Evolutionary conservation across 2,797 vertebrate genomes (phyloP).

Genomic region (Thaleichthys pacificus): DNA sequence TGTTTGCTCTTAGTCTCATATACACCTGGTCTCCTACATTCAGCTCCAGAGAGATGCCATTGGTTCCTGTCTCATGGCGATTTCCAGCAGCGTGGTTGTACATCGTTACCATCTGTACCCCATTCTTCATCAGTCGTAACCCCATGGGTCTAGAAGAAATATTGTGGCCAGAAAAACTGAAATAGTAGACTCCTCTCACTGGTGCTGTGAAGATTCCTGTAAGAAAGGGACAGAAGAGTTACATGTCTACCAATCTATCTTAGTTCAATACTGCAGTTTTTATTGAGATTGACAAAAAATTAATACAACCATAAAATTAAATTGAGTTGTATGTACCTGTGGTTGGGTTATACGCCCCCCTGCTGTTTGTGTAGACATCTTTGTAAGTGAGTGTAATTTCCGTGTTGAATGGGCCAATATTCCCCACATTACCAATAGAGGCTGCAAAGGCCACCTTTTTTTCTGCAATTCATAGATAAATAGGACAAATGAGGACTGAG

Average conservation of each 20-base stretch:
- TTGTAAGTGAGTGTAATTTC: conserved; percentile 34
- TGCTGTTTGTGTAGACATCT: conserved; percentile 37
- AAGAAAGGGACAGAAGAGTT: neutral
- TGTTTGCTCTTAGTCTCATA: neutral
- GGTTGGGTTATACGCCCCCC: conserved; percentile 27
- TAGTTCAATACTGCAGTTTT: neutral
- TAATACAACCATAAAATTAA: neutral
- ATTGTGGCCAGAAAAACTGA: conserved; percentile 49
- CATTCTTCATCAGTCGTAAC: conserved; percentile 45
- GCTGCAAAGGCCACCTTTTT: conserved; percentile 41
- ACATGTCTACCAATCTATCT: neutral
- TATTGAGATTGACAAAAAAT: neutral
- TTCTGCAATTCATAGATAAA: conserved; percentile 2
- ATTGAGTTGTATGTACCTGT: conserved; percentile 26
- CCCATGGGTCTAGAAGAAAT: rapidly evolving
- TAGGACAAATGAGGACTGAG: neutral
- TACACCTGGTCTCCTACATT: conserved; percentile 43
- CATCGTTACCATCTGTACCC: conserved; percentile 16
- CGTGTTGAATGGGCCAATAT: conserved; percentile 16
- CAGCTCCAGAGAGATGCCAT: conserved; percentile 40
- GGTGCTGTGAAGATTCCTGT: conserved; percentile 52
- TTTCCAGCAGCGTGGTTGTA: neutral
- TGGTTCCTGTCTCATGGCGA: conserved; percentile 15
- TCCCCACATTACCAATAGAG: neutral
- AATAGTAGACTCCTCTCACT: conserved; percentile 44